Evolutionary conservation across 2,888 invertebrate species (phyloP).

Genomic region (Tetheella fluctuosa): DNA sequence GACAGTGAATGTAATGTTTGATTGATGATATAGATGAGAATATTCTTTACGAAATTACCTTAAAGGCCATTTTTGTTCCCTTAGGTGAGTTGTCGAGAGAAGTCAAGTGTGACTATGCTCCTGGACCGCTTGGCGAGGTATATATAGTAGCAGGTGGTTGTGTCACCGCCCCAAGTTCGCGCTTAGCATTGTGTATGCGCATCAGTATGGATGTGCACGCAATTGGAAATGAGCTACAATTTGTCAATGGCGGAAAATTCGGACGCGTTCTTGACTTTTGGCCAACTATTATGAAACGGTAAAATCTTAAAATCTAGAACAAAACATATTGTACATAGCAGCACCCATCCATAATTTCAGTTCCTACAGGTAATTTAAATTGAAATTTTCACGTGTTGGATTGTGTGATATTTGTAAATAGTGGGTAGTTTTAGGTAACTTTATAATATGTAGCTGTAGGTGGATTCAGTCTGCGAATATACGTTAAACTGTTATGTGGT

Average conservation of each 20-base stretch:
- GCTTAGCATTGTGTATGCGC: conserved; percentile 74
- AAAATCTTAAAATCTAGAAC: conserved; percentile 27
- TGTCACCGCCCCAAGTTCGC: conserved; percentile 72
- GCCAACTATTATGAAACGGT: conserved; percentile 70
- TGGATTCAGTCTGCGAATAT: too few relatives aligned
- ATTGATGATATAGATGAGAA: neutral
- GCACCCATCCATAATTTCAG: neutral
- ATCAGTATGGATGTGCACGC: conserved; percentile 74
- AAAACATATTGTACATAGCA: conserved; percentile 10
- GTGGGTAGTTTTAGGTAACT: too few relatives aligned
- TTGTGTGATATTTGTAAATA: neutral
- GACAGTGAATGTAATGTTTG: conserved; percentile 9
- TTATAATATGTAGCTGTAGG: too few relatives aligned
- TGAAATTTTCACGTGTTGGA: neutral
- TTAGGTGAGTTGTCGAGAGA: conserved; percentile 58
- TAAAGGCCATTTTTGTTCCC: conserved; percentile 72
- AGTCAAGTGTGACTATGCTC: conserved; percentile 72
- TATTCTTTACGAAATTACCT: conserved; percentile 55
- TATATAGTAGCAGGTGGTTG: conserved; percentile 71
- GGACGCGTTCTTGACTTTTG: conserved; percentile 71
- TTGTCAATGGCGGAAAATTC: conserved; percentile 79
- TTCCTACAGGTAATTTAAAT: neutral
- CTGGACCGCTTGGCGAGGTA: conserved; percentile 58
- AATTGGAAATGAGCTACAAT: conserved; percentile 79
- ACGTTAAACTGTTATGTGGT: too few relatives aligned